These are phyloP conservation scores for Panulirus ornatus DNA, from an alignment of 1,140 invertebrate species.

Conservation along the genomic window DNA sequence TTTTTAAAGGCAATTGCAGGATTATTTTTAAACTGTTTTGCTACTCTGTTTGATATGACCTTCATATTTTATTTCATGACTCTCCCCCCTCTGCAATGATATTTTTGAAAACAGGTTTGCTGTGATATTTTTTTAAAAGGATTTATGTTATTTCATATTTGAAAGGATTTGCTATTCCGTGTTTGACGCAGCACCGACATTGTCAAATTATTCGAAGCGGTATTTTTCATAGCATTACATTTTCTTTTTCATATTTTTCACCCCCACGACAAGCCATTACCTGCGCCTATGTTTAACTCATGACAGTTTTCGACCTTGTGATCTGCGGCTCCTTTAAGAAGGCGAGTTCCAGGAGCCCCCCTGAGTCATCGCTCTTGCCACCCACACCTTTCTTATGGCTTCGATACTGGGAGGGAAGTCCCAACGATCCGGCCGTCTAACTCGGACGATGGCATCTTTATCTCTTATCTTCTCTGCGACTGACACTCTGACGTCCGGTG, in stretches of 20 bases:
- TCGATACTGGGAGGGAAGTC: too few relatives aligned
- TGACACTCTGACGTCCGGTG: too few relatives aligned
- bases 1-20: background rate
- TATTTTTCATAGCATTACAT: background rate
- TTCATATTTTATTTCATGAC: background rate
- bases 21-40: constrained; percentile 7
- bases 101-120: background rate
- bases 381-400: too few relatives aligned
- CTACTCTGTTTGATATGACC: background rate
- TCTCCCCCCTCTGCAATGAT: background rate
- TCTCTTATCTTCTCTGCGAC: too few relatives aligned
- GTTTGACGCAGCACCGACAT: background rate
- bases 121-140: background rate
- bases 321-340: too few relatives aligned
- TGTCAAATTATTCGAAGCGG: background rate
- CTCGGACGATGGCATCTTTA: too few relatives aligned
- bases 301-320: too few relatives aligned
- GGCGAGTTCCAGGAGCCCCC: background rate
- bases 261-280: background rate
- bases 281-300: too few relatives aligned
- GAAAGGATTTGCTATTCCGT: background rate
- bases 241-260: too few relatives aligned
- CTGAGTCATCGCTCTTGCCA: too few relatives aligned
- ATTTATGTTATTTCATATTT: background rate
- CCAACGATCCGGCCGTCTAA: too few relatives aligned